Evolutionary conservation across 2,888 invertebrate genomes (phyloP), one percentile per base, ranked within the genome.

Genomic region (Leuctra nigra): DNA sequence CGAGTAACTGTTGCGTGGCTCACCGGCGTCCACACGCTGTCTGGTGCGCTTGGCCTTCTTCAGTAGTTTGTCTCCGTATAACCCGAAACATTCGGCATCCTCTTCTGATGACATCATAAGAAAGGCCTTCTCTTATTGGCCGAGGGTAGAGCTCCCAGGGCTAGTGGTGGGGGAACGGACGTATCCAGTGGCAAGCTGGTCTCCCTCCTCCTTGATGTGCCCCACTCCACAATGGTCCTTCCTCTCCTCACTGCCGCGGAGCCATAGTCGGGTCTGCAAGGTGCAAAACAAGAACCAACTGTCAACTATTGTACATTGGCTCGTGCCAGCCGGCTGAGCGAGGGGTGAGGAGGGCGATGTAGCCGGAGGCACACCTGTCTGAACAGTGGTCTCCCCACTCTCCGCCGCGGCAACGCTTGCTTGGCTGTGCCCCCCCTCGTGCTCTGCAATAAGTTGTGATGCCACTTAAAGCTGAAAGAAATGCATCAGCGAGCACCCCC

Each of bases 31-130:
- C 80, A 91, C 92, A 79, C 91, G 87, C 84, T 92, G 91, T 83
- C 92, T 85, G 80, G 88, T 89, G 78, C 91, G 87, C 80, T 91
- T 91, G 77, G 86, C 84, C 83, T 89, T 88, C 87, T 89, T 90
- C 82, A 89, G 83, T 80, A 87, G 86, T 79, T 85, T 86, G 83
- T 87, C 89, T 86, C 87, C 87, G 83, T 86, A 90, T 87, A 90
- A 88, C 83, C 88, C 89, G 84, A 87, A 88, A 82, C 84, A 84
- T 80, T 86, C 88, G 82, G 87, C 87, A 86, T 91, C 90, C 88
- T 91, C 91, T 86, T 90, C 91, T 86, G 90, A 90, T 91, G 90
- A 91, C 91, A 91, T 91, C 88, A 90, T 89, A 83, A 81, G 89
- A 86, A 80, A 82, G 81, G 77, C 80, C 81, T 76, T 81, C 83